Evolutionary conservation across 2,113 vertebrate species (phyloP).

Genomic region (Microtus montanus): DNA sequence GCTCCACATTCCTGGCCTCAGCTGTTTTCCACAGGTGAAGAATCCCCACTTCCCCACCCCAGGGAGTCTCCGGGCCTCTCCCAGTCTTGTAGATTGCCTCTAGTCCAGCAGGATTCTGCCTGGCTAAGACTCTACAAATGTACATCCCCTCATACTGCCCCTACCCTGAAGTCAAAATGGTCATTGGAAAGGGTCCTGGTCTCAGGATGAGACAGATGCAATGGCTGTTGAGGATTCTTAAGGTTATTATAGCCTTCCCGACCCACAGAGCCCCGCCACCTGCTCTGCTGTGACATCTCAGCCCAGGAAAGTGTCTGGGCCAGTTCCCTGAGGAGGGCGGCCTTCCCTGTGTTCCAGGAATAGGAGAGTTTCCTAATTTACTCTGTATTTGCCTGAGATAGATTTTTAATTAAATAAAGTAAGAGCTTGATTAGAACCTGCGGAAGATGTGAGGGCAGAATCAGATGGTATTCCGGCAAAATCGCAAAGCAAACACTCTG

Average conservation of each 20-base stretch:
- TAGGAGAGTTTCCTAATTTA: conserved; percentile 83
- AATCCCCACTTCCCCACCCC: too few relatives aligned
- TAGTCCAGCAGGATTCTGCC: background rate
- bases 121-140: background rate
- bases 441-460: conserved; percentile 82
- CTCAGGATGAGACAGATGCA: background rate
- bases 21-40: background rate
- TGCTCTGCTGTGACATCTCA: conserved; percentile 55
- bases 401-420: conserved; percentile 89
- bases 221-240: background rate
- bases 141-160: background rate
- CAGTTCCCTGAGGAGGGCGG: background rate
- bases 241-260: background rate
- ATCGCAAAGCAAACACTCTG: conserved; percentile 88
- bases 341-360: conserved; percentile 62
- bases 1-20: too few relatives aligned
- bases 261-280: conserved; percentile 49
- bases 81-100: too few relatives aligned
- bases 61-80: background rate
- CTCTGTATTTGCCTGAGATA: conserved; percentile 86
- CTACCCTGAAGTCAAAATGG: background rate
- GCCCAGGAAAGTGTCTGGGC: conserved; percentile 60
- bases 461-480: conserved; percentile 79
- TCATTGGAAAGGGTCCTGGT: background rate
- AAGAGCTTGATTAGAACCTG: conserved; percentile 85